Conservation (phyloP, 1,140 invertebrate species). For the Lordiphosa clarofinis region DNA sequence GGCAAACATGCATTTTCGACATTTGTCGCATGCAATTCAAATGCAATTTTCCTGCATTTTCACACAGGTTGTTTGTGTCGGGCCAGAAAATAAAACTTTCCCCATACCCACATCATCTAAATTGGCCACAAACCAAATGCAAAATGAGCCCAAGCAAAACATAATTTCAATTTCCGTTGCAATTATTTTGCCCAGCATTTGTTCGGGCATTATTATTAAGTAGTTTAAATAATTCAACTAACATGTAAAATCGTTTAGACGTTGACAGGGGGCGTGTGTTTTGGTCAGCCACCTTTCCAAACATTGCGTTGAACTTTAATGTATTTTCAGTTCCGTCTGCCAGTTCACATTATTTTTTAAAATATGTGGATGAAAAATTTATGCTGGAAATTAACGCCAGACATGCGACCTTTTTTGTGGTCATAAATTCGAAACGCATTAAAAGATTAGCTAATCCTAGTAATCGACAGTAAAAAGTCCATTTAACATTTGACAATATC, state of each 20-base stretch:
- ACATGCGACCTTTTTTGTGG: too few species aligned
- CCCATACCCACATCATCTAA: constrained; percentile 19
- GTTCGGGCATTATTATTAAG: constrained; percentile 23
- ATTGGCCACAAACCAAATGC: constrained; percentile 29
- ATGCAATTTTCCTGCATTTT: constrained; percentile 20
- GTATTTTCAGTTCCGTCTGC: too few species aligned
- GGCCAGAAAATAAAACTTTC: constrained; percentile 20
- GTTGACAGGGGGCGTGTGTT: constrained; percentile 10
- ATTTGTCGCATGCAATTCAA: constrained; percentile 18
- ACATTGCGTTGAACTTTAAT: too few species aligned
- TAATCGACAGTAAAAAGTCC: too few species aligned
- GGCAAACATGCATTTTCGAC: constrained; percentile 9
- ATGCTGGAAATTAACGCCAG: not conserved
- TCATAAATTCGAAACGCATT: too few species aligned
- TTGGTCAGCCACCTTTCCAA: constrained; percentile 39
- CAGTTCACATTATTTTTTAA: too few species aligned
- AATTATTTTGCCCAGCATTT: constrained; percentile 47
- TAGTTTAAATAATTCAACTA: constrained; percentile 66
- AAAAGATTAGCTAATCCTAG: too few species aligned
- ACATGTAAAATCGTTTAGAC: constrained; percentile 23
- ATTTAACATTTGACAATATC: too few species aligned
- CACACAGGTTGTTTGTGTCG: not conserved
- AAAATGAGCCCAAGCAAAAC: constrained; percentile 55
- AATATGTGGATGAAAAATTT: not conserved
- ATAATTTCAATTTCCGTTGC: constrained; percentile 74